Evolutionary conservation across 2,797 vertebrate species (phyloP).

Genomic region (Premnoplex brunnescens): DNA sequence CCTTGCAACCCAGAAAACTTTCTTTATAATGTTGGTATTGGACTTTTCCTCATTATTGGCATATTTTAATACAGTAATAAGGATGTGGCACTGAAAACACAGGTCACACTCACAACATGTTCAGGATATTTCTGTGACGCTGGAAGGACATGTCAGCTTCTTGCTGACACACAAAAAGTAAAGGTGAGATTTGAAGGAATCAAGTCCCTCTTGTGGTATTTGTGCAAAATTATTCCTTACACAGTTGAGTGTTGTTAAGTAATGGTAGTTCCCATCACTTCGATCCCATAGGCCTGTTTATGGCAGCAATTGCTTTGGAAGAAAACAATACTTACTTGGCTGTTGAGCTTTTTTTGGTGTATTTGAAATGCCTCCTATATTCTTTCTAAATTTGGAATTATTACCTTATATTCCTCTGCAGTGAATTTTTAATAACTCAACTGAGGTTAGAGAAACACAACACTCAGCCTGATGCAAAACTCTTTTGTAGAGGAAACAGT

Average conservation of each 20-base stretch:
- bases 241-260: not conserved
- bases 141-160: not conserved
- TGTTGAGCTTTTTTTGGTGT: not conserved
- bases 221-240: not conserved
- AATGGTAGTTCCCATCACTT: not conserved
- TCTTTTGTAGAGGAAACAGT: not conserved
- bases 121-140: not conserved
- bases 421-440: not conserved
- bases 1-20: not conserved
- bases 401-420: not conserved
- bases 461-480: not conserved
- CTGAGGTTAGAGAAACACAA: not conserved
- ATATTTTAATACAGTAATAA: not conserved
- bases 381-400: not conserved
- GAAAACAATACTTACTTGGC: no score
- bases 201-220: not conserved
- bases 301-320: not conserved
- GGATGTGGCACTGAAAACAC: not conserved
- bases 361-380: not conserved
- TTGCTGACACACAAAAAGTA: not conserved
- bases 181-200: not conserved
- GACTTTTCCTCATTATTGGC: not conserved
- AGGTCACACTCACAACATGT: fast-evolving
- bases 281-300: not conserved
- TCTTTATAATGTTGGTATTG: not conserved